Conservation (phyloP, 2,888 invertebrate species). For the Palloptera scutellata region DNA sequence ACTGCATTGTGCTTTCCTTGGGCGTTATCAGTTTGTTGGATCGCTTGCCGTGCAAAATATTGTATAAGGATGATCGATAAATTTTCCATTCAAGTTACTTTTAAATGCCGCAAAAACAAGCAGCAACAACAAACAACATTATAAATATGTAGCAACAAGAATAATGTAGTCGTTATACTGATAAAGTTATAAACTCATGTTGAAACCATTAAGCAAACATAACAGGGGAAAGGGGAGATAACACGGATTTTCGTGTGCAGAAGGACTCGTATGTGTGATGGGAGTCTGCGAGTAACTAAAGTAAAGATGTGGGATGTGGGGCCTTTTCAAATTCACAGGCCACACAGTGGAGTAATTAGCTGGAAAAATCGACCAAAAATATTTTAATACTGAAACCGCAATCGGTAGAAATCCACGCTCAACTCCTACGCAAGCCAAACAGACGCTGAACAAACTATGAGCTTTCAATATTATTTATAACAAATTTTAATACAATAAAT, state of each 20-base stretch:
- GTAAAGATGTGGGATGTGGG: neutral
- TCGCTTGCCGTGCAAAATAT: constrained; percentile 31
- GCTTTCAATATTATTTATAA: too few relatives aligned
- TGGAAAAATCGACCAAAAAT: neutral
- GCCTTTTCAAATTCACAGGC: neutral
- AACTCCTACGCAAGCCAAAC: too few relatives aligned
- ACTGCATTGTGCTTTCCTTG: neutral
- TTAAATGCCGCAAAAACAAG: constrained; percentile 53
- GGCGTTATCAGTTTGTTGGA: constrained; percentile 35
- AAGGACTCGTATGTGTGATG: neutral
- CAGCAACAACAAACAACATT: constrained; percentile 25
- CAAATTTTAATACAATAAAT: too few relatives aligned
- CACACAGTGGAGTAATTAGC: neutral
- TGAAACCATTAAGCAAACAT: constrained; percentile 41
- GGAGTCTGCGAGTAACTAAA: neutral
- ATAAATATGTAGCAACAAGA: constrained; percentile 39
- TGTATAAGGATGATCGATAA: constrained; percentile 58
- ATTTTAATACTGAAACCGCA: too few relatives aligned
- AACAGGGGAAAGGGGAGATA: constrained; percentile 11
- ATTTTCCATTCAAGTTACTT: constrained; percentile 62
- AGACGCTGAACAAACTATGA: too few relatives aligned
- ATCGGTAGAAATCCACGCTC: too few relatives aligned
- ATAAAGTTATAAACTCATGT: constrained; percentile 59
- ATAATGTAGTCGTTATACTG: constrained; percentile 60
- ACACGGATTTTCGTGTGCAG: neutral